Conservation (phyloP, 2,113 vertebrate genomes). For the Labeo rohita region DNA sequence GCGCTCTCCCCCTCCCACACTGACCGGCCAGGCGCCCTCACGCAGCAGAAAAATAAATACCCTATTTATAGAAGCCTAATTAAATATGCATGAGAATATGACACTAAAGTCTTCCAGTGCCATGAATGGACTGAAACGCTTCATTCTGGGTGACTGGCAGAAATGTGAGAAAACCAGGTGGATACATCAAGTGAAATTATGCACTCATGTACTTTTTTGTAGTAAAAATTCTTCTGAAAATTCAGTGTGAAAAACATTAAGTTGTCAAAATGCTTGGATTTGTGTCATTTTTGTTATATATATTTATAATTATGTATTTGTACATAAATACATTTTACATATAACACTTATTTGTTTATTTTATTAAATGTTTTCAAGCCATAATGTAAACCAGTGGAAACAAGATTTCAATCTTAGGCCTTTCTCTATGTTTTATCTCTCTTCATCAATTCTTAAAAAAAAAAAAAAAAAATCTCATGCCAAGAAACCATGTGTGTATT, state of each 20-base stretch:
- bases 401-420: not conserved
- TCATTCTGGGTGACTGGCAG: conserved; percentile 26
- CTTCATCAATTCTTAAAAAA: not conserved
- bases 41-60: conserved; percentile 39
- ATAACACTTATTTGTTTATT: not conserved
- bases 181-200: not conserved
- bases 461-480: not conserved
- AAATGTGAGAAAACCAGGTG: conserved; percentile 25
- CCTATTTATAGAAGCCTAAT: conserved; percentile 39
- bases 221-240: not conserved
- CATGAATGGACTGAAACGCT: conserved; percentile 40
- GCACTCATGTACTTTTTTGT: not conserved
- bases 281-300: not conserved
- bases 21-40: conserved; percentile 14
- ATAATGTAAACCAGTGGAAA: not conserved
- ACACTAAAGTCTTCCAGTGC: conserved; percentile 33
- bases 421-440: not conserved
- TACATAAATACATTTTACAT: not conserved
- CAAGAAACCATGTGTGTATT: conserved; percentile 13
- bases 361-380: not conserved
- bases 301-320: not conserved
- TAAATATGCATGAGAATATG: conserved; percentile 40
- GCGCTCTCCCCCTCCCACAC: conserved; percentile 26
- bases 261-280: not conserved
- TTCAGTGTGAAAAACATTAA: not conserved